Evolutionary conservation across 92 coral and sea anemone species (phyloP).

Genomic region (Epizoanthus illoricatus): DNA sequence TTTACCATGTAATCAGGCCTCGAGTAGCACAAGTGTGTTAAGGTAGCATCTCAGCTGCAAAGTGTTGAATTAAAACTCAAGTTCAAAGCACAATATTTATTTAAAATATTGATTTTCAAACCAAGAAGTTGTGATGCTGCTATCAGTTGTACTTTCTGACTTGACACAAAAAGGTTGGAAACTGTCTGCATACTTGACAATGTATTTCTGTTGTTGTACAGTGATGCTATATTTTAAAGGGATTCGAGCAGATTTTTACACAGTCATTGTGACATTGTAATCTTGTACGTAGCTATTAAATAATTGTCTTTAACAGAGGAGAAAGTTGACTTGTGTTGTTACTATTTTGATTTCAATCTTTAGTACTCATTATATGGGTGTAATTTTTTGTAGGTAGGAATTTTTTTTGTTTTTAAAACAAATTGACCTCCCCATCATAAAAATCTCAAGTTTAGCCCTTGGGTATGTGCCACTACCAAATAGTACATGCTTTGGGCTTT

Average conservation of each 20-base stretch:
- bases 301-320: conserved; percentile 13
- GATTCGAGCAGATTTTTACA: conserved; percentile 36
- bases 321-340: neutral
- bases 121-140: too few species aligned
- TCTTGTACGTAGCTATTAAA: conserved; percentile 30
- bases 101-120: neutral
- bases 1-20: too few species aligned
- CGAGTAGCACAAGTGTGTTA: neutral
- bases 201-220: conserved; percentile 26
- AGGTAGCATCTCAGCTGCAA: conserved; percentile 4
- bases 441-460: too few species aligned
- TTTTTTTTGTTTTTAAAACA: too few species aligned
- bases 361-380: too few species aligned
- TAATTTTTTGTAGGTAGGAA: too few species aligned
- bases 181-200: conserved; percentile 3
- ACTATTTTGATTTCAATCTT: too few species aligned
- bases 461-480: too few species aligned
- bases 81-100: neutral
- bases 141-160: neutral
- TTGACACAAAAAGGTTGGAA: neutral
- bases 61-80: neutral
- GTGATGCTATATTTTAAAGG: conserved; percentile 39
- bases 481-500: too few species aligned
- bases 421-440: too few species aligned
- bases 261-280: conserved; percentile 17